Base-by-base conservation (phyloP, 2,797 vertebrate species). In the Etheostoma perlongum region DNA sequence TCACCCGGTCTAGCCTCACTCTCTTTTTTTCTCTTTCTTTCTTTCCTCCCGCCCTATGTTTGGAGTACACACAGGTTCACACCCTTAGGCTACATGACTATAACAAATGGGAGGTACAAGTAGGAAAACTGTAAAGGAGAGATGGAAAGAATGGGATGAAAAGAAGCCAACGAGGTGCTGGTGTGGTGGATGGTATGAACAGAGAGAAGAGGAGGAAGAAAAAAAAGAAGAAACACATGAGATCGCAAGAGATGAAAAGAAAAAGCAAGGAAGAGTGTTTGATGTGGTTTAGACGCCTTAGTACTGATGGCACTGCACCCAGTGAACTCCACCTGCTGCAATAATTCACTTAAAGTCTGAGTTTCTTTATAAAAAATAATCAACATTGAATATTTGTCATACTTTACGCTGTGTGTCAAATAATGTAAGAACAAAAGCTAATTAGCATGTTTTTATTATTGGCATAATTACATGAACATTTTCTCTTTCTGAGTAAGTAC, bases 241-340 rank as follows among this genome's bases (percentile, higher is more conserved):
- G 72, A 85, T 75, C 62, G 61, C 16, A 49, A 61, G 66, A 83
- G 88, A 91, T 91, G 74, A 91, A 84, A 86, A 81, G 71, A 81
- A 58, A 58, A 66, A 42, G 55, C 1, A 23, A 71, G 70, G 79
- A 75, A 4, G 18, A 74, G 74, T 52, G 81, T 90, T 92, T 93
- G 91, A 94, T 93, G 94, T 93, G 93, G 93, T 89, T 87, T 55
- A 27, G 69, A 55, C n/a, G 33, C 71, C 78, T 81, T 62, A 65
- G 57, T 13, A 27, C 42, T 67, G 80, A 86, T 70, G 85, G 59
- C 57, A 66, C 15, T 82, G 84, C 62, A 92, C 91, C 65, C 76
- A 14, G 11, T 91, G 91, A 92, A 91, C 92, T 82, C 68, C 53
- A 47, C 16, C 68, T 19, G 5, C 59, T 75, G 52, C 60, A 52